These are phyloP conservation scores for Acrobasis suavella DNA, from an alignment of 2,888 invertebrate genomes.

Conservation along the genomic window DNA sequence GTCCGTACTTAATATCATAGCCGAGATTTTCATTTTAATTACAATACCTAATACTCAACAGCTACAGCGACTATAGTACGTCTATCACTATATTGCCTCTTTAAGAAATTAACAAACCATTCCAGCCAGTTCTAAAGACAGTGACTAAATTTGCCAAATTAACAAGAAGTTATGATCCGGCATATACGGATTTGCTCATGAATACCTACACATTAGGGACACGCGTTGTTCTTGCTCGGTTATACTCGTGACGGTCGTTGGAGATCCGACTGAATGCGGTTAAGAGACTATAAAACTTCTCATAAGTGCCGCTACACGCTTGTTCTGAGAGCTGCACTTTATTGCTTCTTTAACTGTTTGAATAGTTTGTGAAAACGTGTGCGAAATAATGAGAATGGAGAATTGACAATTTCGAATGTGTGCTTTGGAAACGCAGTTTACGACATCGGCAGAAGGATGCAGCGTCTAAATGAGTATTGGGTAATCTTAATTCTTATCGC, in stretches of 20 bases:
- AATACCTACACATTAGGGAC: conserved; percentile 45
- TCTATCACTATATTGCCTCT: background rate
- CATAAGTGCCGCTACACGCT: conserved; percentile 57
- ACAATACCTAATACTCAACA: too few relatives aligned
- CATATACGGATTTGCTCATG: conserved; percentile 43
- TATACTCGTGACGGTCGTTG: conserved; percentile 33
- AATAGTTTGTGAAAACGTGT: conserved; percentile 52
- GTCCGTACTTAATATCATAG: background rate
- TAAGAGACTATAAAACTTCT: conserved; percentile 42
- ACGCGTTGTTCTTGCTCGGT: conserved; percentile 25
- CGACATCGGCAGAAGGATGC: too few relatives aligned
- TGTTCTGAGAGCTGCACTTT: conserved; percentile 55
- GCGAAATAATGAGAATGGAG: conserved; percentile 25
- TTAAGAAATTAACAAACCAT: background rate
- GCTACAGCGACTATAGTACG: too few relatives aligned
- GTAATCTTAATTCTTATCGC: too few relatives aligned
- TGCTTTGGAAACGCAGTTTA: background rate
- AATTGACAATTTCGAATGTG: background rate
- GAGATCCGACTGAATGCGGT: conserved; percentile 48
- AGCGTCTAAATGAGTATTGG: too few relatives aligned
- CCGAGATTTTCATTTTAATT: too few relatives aligned
- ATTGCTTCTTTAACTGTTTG: conserved; percentile 62
- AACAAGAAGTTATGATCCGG: conserved; percentile 40
- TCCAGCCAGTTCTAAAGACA: background rate
- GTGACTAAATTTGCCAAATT: conserved; percentile 25